These are phyloP conservation scores for Cynocephalus volans DNA, from an alignment of 2,113 vertebrate species.

Conservation along the genomic window DNA sequence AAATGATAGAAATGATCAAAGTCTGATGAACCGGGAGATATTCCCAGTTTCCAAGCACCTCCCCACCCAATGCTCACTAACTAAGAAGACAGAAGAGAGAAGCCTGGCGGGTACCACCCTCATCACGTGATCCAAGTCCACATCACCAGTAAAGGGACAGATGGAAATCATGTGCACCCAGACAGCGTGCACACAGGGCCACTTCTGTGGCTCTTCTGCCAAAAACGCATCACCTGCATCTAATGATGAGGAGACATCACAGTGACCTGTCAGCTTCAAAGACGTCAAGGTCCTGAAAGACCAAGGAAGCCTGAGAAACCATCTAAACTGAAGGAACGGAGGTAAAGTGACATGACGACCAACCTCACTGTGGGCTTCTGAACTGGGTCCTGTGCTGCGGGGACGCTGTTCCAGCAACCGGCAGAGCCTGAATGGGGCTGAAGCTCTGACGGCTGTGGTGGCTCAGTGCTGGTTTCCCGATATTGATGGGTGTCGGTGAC, in stretches of 20 bases:
- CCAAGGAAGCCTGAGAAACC: neutral
- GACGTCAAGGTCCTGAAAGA: neutral
- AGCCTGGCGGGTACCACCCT: neutral
- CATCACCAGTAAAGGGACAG: neutral
- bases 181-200: neutral
- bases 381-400: neutral
- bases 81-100: neutral
- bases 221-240: neutral
- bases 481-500: too few species aligned
- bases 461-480: neutral
- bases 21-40: neutral
- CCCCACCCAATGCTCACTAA: neutral
- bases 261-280: neutral
- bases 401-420: too few species aligned
- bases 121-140: neutral
- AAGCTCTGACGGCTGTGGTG: neutral
- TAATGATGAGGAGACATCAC: neutral
- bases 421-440: neutral
- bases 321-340: neutral
- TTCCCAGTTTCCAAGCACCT: neutral
- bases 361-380: neutral
- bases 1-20: neutral
- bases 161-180: neutral
- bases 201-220: neutral
- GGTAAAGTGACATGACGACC: too few species aligned